Percentiles rank a stretch among this genome's conserved stretches.
Conservation (phyloP, 2,888 invertebrate genomes). For the Slavum lentiscoides region DNA sequence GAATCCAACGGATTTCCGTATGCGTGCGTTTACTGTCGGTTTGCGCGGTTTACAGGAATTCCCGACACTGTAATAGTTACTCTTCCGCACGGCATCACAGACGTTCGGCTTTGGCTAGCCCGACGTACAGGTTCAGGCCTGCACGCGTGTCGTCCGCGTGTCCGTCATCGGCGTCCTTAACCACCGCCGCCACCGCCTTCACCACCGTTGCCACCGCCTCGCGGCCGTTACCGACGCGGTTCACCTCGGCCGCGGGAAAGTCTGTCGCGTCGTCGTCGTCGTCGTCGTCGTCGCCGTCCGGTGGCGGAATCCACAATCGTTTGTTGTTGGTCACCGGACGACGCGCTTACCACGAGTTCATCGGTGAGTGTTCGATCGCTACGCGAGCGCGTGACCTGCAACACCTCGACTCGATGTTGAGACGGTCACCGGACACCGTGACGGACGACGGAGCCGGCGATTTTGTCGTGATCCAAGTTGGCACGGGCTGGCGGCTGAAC, state of each 20-base stretch:
- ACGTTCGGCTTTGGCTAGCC: constrained; percentile 31
- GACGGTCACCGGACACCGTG: background rate
- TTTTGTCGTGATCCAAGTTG: constrained; percentile 53
- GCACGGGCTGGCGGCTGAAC: constrained; percentile 46
- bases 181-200: background rate
- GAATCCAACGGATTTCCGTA: background rate
- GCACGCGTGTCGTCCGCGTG: background rate
- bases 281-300: background rate
- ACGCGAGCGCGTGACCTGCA: constrained; percentile 26
- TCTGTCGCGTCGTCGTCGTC: background rate
- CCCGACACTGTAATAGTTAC: constrained; percentile 7
- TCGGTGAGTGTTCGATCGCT: constrained; percentile 52
- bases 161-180: background rate
- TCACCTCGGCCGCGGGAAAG: background rate
- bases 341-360: constrained; percentile 47
- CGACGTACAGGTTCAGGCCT: constrained; percentile 40
- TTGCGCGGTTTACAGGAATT: constrained; percentile 33
- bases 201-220: background rate
- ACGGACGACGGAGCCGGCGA: background rate
- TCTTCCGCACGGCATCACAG: constrained; percentile 10
- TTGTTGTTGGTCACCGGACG: constrained; percentile 53
- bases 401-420: constrained; percentile 34
- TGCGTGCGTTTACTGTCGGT: background rate
- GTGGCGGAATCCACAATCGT: constrained; percentile 39
- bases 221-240: background rate